Evolutionary conservation across 2,797 vertebrate species (phyloP), one percentile per base, ranked within the genome.

Genomic region (Ceryle rudis): DNA sequence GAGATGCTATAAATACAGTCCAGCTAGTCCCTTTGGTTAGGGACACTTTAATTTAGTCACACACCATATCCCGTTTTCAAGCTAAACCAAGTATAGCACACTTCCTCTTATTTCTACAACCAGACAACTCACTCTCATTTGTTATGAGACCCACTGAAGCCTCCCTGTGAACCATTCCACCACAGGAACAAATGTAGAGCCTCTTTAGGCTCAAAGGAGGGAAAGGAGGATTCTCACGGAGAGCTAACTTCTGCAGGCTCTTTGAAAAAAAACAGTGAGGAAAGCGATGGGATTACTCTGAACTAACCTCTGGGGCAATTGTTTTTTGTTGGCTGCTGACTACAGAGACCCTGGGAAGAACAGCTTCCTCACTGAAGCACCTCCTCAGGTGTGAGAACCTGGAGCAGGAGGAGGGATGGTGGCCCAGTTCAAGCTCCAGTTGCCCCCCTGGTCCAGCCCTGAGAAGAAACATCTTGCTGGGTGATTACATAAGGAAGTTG

Each of bases 231-330:
- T 41, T 90, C 52, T 78, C 5, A 5, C 0, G 0, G 81, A 47
- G 11, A 62, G 46, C 21, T 70, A 0, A 0, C 44, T 90, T 80
- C n/a, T 73, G 44, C 1, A 0, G 20, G 4, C 5, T 82, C 5
- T 26, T 77, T 33, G 37, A 41, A 80, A 44, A 44, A 46, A 87
- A 73, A 16, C 62, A 71, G 35, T 14, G 9, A 86, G 57, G 47
- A 78, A 80, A 64, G 18, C 1, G 11, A 92, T 25, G 64, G 57
- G 44, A 72, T 52, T 64, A 37, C 31, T 65, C 16, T 35, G 37
- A 73, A 70, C 18, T 58, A 51, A 58, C 4, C 29, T 78, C 66
- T 57, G 17, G n/a, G 37, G 23, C 37, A 79, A 74, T 7, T 26
- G 16, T 0, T 29, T 55, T 70, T 70, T 67, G 5, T 26, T 87